Percentiles rank a stretch among this genome's conserved stretches.
These are phyloP conservation scores for Megaceryle torquata DNA, from an alignment of 2,113 vertebrate genomes.

Conservation along the genomic window DNA sequence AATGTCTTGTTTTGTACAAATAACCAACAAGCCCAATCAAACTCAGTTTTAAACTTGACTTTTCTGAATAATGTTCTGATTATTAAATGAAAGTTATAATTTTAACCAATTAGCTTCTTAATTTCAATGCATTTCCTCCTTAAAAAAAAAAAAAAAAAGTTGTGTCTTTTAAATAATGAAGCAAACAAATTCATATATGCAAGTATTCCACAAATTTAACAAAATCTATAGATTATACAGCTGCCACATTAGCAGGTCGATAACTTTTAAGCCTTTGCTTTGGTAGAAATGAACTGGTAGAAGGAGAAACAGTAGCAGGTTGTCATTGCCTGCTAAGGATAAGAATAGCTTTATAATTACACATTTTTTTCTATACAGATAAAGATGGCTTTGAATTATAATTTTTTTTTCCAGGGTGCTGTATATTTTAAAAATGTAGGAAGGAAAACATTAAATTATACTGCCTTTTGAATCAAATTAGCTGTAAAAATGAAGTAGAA, in stretches of 20 bases:
- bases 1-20: constrained; percentile 4
- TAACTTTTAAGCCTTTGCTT: constrained; percentile 4
- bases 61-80: background rate
- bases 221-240: background rate
- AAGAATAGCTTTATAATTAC: constrained; percentile 32
- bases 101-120: background rate
- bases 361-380: constrained; percentile 7
- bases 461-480: constrained; percentile 49
- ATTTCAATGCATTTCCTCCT: background rate
- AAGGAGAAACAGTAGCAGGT: background rate
- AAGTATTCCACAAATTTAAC: background rate
- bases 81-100: background rate
- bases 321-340: constrained; percentile 27
- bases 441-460: constrained; percentile 35
- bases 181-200: background rate
- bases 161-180: background rate
- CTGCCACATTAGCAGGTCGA: background rate
- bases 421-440: constrained; percentile 17
- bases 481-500: constrained; percentile 43
- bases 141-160: no score
- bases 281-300: background rate
- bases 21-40: background rate
- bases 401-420: background rate
- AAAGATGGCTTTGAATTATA: constrained; percentile 29
- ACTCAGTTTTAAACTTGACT: background rate